These are phyloP conservation scores for Erpetoichthys calabaricus DNA, from an alignment of 2,797 vertebrate species.

Conservation along the genomic window DNA sequence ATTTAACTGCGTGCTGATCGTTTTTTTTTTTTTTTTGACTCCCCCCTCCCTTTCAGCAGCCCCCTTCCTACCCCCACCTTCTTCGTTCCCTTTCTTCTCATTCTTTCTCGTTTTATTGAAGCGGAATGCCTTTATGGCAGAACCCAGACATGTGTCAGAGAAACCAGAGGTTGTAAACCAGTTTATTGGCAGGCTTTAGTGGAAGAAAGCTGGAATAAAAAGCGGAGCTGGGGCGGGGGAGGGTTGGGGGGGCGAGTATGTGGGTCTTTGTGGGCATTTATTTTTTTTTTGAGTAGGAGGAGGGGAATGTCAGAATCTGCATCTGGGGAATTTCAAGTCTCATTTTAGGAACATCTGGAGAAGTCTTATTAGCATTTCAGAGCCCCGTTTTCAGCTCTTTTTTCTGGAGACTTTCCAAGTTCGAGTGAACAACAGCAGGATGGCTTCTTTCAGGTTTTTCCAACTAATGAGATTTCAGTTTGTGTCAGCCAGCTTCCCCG, in stretches of 20 bases:
- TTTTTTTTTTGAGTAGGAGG: too few species aligned
- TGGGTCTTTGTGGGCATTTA: too few species aligned
- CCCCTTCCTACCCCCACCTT: not conserved
- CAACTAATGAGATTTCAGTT: too few species aligned
- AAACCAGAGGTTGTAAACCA: constrained; percentile 37
- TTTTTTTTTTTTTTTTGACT: too few species aligned
- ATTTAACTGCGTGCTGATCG: too few species aligned
- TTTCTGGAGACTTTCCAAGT: not conserved
- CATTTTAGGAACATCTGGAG: constrained; percentile 59
- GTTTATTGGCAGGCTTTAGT: constrained; percentile 4
- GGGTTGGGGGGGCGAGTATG: constrained; percentile 7
- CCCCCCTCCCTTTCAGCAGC: not conserved
- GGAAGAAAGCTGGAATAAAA: constrained; percentile 2
- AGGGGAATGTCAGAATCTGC: constrained; percentile 26
- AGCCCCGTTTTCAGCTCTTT: constrained; percentile 43
- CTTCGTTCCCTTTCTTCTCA: not conserved
- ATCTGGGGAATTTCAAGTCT: constrained; percentile 58
- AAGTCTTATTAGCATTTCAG: constrained; percentile 54
- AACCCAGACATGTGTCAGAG: constrained; percentile 36
- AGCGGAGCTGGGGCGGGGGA: constrained; percentile 7
- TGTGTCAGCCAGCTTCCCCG: too few species aligned
- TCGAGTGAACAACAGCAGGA: too few species aligned
- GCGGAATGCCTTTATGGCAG: constrained; percentile 17
- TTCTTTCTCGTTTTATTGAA: not conserved
- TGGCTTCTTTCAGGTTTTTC: too few species aligned